Evolutionary conservation across 2,797 vertebrate species (phyloP).

Genomic region (Apogon hyalosoma): DNA sequence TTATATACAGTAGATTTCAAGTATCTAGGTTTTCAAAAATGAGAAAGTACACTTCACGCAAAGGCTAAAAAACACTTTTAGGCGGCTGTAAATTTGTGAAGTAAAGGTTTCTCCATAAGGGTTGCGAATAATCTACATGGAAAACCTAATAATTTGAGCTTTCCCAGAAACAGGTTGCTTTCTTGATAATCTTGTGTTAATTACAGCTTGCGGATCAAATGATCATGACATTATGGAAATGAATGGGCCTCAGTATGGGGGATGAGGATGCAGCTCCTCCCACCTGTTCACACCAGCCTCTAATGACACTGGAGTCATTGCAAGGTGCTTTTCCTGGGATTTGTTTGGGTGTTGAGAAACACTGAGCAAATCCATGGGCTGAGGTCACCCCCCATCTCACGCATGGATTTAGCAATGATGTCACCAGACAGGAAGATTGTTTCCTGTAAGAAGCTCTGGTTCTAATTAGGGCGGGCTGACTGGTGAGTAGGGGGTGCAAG

Average conservation of each 20-base stretch:
- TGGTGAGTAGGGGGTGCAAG: conserved; percentile 10
- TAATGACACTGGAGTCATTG: conserved; percentile 52
- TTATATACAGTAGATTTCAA: too few species aligned
- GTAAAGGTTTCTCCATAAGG: too few species aligned
- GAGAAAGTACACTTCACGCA: too few species aligned
- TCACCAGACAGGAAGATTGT: conserved; percentile 78
- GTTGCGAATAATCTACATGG: too few species aligned
- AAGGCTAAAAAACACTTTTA: too few species aligned
- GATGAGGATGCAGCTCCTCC: conserved; percentile 38
- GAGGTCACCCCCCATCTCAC: conserved; percentile 70
- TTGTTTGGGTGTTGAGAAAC: conserved; percentile 71
- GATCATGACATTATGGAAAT: conserved; percentile 11
- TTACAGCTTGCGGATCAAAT: conserved; percentile 24
- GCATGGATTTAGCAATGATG: conserved; percentile 74
- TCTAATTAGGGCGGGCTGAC: conserved; percentile 72
- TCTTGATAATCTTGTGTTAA: conserved; percentile 1
- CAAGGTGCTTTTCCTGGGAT: conserved; percentile 68
- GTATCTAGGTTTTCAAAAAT: too few species aligned
- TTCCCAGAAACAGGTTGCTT: too few species aligned
- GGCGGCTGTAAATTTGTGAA: too few species aligned
- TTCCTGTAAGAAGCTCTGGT: conserved; percentile 80
- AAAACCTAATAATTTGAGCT: too few species aligned
- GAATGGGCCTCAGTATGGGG: not conserved
- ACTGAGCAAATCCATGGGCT: conserved; percentile 66
- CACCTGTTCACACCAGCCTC: conserved; percentile 55